Evolutionary conservation across 2,113 vertebrate genomes (phyloP).

Genomic region (Crotalus helleri): DNA sequence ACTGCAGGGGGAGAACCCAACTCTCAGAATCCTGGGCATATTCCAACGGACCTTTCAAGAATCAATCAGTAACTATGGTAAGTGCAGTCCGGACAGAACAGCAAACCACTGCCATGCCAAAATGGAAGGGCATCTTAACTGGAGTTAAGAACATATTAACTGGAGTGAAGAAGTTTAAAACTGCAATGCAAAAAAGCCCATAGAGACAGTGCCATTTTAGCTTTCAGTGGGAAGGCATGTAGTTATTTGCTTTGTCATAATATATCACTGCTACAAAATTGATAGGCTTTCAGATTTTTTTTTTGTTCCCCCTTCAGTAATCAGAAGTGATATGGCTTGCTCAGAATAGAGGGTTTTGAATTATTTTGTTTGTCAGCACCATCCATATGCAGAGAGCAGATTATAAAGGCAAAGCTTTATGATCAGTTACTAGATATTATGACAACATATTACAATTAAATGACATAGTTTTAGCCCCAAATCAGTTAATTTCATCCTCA

Average conservation of each 20-base stretch:
- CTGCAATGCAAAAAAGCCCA: neutral
- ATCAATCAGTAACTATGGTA: neutral
- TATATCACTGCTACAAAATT: neutral
- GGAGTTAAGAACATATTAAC: neutral
- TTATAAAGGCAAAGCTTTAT: conserved; percentile 46
- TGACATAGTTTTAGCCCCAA: conserved; percentile 45
- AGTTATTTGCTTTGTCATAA: neutral
- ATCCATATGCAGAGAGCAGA: conserved; percentile 61
- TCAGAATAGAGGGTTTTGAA: conserved; percentile 55
- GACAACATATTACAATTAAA: conserved; percentile 32
- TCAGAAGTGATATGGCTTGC: conserved; percentile 44
- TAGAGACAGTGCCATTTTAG: neutral
- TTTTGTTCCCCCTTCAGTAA: conserved; percentile 46
- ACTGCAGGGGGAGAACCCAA: neutral
- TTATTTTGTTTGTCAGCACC: conserved; percentile 55
- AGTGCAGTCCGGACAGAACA: neutral
- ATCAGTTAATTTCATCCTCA: conserved; percentile 54
- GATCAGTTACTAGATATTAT: conserved; percentile 53
- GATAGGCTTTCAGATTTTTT: neutral
- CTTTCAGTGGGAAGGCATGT: neutral
- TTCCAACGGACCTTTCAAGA: neutral
- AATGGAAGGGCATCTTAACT: neutral
- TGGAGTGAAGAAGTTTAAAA: neutral
- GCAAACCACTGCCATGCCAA: neutral
- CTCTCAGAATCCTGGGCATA: neutral